A percentile compares a stretch with the other conserved stretches of the same genome.
phyloP scores from a whole-genome alignment of 2,797 vertebrate species.

The Columba guinea region DNA sequence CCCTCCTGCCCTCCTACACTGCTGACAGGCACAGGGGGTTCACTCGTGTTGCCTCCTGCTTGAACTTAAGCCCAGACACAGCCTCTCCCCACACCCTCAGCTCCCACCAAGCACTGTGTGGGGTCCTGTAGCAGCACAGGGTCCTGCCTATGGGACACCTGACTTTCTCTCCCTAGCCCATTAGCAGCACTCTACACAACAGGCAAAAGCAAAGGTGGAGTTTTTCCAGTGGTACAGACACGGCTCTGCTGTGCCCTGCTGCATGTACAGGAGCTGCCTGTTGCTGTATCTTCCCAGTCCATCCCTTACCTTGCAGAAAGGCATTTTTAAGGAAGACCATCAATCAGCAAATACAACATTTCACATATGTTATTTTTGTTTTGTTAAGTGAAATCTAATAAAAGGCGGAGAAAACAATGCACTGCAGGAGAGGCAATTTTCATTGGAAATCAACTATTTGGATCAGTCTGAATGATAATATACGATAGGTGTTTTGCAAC shows the following conservation, averaged over 20 bases:
- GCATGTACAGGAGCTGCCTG: background rate
- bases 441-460: background rate
- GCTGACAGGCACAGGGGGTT: fast-evolving
- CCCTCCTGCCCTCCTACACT: background rate
- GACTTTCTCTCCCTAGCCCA: background rate
- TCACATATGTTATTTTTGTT: background rate
- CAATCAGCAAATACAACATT: background rate
- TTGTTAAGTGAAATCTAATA: conserved; percentile 9
- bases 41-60: no score
- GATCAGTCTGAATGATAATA: background rate
- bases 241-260: fast-evolving
- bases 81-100: no score
- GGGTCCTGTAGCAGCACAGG: background rate
- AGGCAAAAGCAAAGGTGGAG: background rate
- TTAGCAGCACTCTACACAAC: background rate
- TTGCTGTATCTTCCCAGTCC: background rate
- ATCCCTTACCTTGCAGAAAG: background rate
- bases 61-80: background rate
- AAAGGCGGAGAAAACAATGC: background rate
- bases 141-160: background rate
- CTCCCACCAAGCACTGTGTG: fast-evolving
- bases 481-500: background rate
- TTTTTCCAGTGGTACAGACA: background rate
- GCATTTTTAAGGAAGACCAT: background rate
- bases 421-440: conserved; percentile 1